Evolutionary conservation across 2,888 invertebrate species (phyloP).

Genomic region (Trypoxylon attenuatum): DNA sequence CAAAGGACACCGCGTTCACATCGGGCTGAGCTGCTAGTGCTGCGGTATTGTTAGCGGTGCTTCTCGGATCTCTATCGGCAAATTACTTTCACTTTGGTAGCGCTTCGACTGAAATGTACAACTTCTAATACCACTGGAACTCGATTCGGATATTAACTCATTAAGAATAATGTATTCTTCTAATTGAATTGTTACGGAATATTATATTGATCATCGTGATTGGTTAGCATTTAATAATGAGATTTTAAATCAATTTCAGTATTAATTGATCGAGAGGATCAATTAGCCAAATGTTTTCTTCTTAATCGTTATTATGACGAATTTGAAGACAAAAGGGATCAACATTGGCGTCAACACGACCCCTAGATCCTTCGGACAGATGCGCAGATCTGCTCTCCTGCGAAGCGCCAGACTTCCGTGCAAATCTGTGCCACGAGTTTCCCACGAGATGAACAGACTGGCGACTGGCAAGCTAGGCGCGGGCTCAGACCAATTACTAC

Average conservation of each 20-base stretch:
- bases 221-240: no score
- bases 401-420: constrained; percentile 60
- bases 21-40: constrained; percentile 27
- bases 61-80: constrained; percentile 19
- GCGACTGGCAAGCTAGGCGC: constrained; percentile 57
- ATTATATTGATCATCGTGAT: no score
- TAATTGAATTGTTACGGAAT: no score
- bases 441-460: constrained; percentile 61
- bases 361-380: no score
- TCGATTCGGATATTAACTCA: no score
- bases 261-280: no score
- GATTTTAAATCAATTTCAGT: no score
- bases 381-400: background rate
- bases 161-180: no score
- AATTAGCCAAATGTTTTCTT: no score
- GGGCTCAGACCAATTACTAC: constrained; percentile 57
- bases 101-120: constrained; percentile 21
- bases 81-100: constrained; percentile 53
- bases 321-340: no score
- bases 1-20: constrained; percentile 59
- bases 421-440: constrained; percentile 67
- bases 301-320: no score
- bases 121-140: background rate
- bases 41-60: constrained; percentile 32
- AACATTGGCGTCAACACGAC: no score